Conservation (phyloP, 2,797 vertebrate species). For the Mallotus villosus region DNA sequence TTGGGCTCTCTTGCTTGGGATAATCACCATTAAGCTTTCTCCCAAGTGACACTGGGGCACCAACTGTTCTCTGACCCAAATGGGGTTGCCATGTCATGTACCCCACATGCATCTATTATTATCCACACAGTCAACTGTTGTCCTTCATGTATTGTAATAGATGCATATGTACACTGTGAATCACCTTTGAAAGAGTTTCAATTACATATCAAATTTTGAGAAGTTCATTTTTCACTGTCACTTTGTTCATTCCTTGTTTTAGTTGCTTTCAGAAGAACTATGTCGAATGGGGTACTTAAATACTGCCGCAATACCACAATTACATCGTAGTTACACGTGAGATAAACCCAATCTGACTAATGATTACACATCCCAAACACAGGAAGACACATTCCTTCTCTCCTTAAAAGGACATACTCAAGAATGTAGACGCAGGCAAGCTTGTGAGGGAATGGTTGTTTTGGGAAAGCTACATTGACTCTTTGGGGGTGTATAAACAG, state of each 20-base stretch:
- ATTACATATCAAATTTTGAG: too few relatives aligned
- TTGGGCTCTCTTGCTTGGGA: slow-evolving; percentile 29
- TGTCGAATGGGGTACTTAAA: neutral
- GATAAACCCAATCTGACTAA: neutral
- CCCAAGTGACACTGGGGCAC: slow-evolving; percentile 33
- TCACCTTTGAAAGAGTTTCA: too few relatives aligned
- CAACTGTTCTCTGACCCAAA: slow-evolving; percentile 59
- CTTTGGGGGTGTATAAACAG: neutral
- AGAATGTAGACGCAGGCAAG: slow-evolving; percentile 53
- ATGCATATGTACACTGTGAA: neutral
- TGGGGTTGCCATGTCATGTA: slow-evolving; percentile 17
- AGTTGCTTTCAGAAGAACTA: neutral
- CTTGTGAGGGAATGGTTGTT: slow-evolving; percentile 20
- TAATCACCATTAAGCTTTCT: slow-evolving; percentile 43
- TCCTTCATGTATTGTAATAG: neutral
- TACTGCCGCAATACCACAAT: neutral
- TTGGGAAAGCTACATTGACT: slow-evolving; percentile 39
- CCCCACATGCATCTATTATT: slow-evolving; percentile 46
- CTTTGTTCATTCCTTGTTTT: neutral
- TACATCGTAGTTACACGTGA: neutral
- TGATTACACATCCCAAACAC: slow-evolving; percentile 7
- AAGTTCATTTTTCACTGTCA: neutral
- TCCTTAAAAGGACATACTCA: slow-evolving; percentile 78
- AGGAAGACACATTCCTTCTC: slow-evolving; percentile 38
- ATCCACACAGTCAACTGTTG: slow-evolving; percentile 39